These are phyloP conservation scores for Epistrophe grossulariae DNA, from an alignment of 2,888 invertebrate species.

Conservation along the genomic window DNA sequence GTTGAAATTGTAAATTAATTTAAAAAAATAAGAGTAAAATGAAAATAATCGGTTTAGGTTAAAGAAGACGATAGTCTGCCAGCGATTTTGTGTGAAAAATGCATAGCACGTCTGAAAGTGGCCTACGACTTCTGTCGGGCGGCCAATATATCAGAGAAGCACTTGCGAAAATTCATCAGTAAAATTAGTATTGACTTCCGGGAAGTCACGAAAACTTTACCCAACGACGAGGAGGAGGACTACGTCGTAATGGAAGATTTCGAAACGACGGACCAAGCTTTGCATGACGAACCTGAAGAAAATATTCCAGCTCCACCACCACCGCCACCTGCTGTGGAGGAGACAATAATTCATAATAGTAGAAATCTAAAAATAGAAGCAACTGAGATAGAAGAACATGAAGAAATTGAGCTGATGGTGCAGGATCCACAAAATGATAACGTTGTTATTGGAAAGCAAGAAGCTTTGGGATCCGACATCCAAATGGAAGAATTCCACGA, in stretches of 20 bases:
- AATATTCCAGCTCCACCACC: not conserved
- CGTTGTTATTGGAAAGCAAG: conserved; percentile 36
- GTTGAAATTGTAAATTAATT: conserved; percentile 54
- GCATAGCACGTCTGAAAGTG: conserved; percentile 78
- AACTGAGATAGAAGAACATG: not conserved
- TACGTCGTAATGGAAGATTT: conserved; percentile 62
- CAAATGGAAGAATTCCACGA: conserved; percentile 76
- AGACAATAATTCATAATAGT: conserved; percentile 4
- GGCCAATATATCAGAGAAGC: conserved; percentile 78
- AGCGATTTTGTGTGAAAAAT: conserved; percentile 78
- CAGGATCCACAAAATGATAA: conserved; percentile 23
- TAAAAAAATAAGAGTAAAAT: conserved; percentile 17
- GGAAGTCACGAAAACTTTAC: conserved; percentile 77
- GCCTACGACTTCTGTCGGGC: conserved; percentile 79
- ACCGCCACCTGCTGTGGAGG: not conserved
- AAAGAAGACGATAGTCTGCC: conserved; percentile 79
- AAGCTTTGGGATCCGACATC: conserved; percentile 42
- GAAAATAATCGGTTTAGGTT: conserved; percentile 76
- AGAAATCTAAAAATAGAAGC: conserved; percentile 39
- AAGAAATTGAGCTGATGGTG: conserved; percentile 44
- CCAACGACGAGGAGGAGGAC: conserved; percentile 44
- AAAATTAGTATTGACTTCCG: conserved; percentile 80
- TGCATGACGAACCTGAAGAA: conserved; percentile 50
- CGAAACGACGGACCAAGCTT: conserved; percentile 62
- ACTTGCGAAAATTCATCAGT: conserved; percentile 78